These are phyloP conservation scores for Ophraella communa DNA, from an alignment of 2,888 invertebrate genomes.

Conservation along the genomic window DNA sequence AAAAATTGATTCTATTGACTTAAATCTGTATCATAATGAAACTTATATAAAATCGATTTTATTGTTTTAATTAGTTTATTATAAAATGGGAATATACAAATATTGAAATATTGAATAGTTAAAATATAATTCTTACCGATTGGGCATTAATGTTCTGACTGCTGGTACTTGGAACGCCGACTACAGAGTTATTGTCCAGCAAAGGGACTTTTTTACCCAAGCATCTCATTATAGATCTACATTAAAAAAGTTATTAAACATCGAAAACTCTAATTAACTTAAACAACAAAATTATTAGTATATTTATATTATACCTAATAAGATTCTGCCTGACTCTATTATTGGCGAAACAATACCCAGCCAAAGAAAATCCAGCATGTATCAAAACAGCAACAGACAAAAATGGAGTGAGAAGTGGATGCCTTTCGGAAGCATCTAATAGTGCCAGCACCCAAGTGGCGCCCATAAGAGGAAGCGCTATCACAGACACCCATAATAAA, in stretches of 20 bases:
- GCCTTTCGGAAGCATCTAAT: constrained; percentile 76
- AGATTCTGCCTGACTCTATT: constrained; percentile 82
- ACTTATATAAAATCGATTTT: no score
- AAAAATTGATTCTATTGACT: no score
- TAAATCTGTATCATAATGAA: no score
- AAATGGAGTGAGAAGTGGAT: constrained; percentile 75
- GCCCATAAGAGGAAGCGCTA: constrained; percentile 83
- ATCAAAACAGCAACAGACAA: constrained; percentile 78
- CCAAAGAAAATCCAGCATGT: constrained; percentile 83
- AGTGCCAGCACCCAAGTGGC: constrained; percentile 87
- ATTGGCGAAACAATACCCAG: constrained; percentile 88
- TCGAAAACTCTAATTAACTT: background rate
- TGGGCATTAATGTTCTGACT: constrained; percentile 76
- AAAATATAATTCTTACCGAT: constrained; percentile 60
- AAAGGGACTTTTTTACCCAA: constrained; percentile 84
- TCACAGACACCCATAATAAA: constrained; percentile 84
- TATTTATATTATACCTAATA: constrained; percentile 56
- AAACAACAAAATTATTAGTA: background rate
- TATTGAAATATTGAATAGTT: no score
- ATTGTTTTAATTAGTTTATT: no score
- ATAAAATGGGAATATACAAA: no score
- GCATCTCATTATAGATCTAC: constrained; percentile 73
- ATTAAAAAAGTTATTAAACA: constrained; percentile 40
- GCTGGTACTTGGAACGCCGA: constrained; percentile 70
- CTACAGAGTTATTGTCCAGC: constrained; percentile 75